Percentiles rank a stretch among this genome's conserved stretches.
phyloP scores from a whole-genome alignment of 2,888 invertebrate genomes.

The Papilio protenor region DNA sequence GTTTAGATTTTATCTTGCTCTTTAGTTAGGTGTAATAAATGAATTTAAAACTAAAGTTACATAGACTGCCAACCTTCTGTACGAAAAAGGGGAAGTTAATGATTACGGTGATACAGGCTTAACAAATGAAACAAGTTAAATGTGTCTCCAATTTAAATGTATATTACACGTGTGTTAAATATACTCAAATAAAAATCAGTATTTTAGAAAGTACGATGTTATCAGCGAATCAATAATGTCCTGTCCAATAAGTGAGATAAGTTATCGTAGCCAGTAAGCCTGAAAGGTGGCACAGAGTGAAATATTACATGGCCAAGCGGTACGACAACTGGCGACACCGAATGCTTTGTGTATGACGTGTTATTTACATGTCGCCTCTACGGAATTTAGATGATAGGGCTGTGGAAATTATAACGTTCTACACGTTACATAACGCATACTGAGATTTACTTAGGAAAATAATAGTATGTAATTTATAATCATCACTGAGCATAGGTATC shows the following conservation, averaged over 20 bases:
- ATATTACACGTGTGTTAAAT: conserved; percentile 40
- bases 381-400: conserved; percentile 48
- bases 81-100: neutral
- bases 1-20: too few relatives aligned
- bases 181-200: conserved; percentile 68
- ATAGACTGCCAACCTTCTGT: neutral
- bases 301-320: conserved; percentile 55
- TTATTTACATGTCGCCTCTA: conserved; percentile 58
- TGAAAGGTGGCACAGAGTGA: conserved; percentile 66
- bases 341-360: conserved; percentile 59
- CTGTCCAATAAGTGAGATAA: conserved; percentile 65
- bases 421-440: neutral
- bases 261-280: conserved; percentile 61
- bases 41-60: too few relatives aligned
- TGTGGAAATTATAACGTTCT: neutral
- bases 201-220: conserved; percentile 66
- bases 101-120: neutral
- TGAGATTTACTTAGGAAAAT: too few relatives aligned
- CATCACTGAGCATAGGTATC: too few relatives aligned
- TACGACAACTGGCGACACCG: conserved; percentile 41
- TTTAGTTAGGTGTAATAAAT: too few relatives aligned
- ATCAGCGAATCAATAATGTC: conserved; percentile 80
- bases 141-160: conserved; percentile 1
- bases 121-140: neutral
- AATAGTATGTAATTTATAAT: too few relatives aligned